Conservation (phyloP, 2,797 vertebrate genomes). For the Orestias chungarensis region DNA sequence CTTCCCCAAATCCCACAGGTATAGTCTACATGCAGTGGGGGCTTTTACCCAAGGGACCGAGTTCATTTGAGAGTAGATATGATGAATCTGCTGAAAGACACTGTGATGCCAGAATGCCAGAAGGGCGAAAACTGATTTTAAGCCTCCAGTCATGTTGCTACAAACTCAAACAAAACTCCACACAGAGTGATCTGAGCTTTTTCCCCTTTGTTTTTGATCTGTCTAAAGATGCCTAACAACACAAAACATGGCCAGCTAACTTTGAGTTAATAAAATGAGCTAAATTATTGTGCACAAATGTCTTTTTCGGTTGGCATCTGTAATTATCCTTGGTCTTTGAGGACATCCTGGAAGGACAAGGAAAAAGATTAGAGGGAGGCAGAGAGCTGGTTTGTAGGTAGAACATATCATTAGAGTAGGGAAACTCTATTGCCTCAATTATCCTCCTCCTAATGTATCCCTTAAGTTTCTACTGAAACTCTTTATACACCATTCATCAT, state of each 20-base stretch:
- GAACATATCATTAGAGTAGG: slow-evolving; percentile 66
- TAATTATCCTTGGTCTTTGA: slow-evolving; percentile 27
- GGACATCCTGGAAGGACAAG: slow-evolving; percentile 21
- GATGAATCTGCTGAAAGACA: neutral
- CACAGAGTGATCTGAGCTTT: neutral
- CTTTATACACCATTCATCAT: slow-evolving; percentile 33
- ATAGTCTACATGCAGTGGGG: neutral
- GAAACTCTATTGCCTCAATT: slow-evolving; percentile 56
- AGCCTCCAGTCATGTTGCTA: neutral
- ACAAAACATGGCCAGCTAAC: neutral
- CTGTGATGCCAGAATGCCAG: neutral
- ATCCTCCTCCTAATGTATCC: slow-evolving; percentile 56
- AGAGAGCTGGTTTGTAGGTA: slow-evolving; percentile 54
- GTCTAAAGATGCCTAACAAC: neutral
- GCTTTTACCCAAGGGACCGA: neutral
- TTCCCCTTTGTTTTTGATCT: neutral
- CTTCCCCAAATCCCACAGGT: neutral
- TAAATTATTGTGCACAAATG: slow-evolving; percentile 2
- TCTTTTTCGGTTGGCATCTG: slow-evolving; percentile 14
- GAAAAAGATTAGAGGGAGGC: slow-evolving; percentile 36
- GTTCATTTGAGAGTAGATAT: neutral
- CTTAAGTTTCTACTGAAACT: slow-evolving; percentile 52
- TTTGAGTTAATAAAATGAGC: slow-evolving; percentile 11
- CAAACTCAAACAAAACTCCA: neutral
- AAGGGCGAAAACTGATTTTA: neutral